phyloP scores from a whole-genome alignment of 2,113 vertebrate species.

The Chroicocephalus ridibundus region DNA sequence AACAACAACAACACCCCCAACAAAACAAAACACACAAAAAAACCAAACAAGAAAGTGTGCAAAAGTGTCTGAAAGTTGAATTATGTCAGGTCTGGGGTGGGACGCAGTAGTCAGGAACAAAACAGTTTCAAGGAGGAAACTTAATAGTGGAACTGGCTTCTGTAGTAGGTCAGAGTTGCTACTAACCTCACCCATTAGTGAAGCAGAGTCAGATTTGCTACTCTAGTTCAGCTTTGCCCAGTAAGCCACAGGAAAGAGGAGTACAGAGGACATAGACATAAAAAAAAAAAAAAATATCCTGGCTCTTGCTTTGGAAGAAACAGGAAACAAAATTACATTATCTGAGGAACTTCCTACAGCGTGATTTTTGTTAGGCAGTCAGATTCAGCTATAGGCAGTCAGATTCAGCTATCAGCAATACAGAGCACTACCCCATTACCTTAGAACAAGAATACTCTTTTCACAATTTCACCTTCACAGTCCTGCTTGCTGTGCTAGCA shows the following conservation, averaged over 20 bases:
- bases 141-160: not conserved
- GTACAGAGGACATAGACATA: not conserved
- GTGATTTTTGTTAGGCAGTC: not conserved
- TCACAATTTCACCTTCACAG: not conserved
- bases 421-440: not conserved
- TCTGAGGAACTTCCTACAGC: not conserved
- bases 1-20: not conserved
- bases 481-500: not conserved
- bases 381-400: not conserved
- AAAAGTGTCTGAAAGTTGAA: not conserved
- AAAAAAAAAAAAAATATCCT: not conserved
- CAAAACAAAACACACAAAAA: not conserved
- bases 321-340: not conserved
- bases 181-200: not conserved
- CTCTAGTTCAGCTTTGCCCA: not conserved
- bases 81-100: not conserved
- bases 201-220: not conserved
- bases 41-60: not conserved
- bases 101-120: not conserved
- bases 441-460: not conserved
- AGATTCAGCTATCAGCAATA: not conserved
- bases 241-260: not conserved
- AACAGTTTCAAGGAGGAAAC: not conserved
- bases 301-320: not conserved
- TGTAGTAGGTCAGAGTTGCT: not conserved